Percentiles rank a stretch among this genome's conserved stretches.
These are phyloP conservation scores for Paramormyrops hopkinsi DNA, from an alignment of 2,797 vertebrate species.

Conservation along the genomic window DNA sequence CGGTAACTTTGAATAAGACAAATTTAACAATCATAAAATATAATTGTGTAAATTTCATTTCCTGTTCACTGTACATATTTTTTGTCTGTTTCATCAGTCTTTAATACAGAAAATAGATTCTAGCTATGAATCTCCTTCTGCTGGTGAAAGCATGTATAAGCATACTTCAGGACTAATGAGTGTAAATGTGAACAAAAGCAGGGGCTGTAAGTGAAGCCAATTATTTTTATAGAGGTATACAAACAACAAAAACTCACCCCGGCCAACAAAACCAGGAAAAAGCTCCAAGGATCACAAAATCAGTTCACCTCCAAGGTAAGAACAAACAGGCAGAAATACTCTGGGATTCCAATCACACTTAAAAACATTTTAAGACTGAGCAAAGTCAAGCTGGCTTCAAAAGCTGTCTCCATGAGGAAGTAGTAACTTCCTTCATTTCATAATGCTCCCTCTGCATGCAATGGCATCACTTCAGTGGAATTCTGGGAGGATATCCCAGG, in stretches of 20 bases:
- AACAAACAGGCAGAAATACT: background rate
- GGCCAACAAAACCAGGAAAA: background rate
- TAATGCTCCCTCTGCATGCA: background rate
- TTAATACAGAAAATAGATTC: background rate
- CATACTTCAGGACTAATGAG: background rate
- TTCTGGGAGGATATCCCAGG: background rate
- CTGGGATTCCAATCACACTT: background rate
- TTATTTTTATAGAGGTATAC: background rate
- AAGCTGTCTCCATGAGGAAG: background rate
- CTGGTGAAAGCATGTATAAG: background rate
- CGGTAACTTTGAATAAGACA: background rate
- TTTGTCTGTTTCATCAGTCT: background rate
- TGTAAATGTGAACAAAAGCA: background rate
- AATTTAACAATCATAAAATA: background rate
- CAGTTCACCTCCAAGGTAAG: background rate
- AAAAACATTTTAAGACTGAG: background rate
- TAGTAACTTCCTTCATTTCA: background rate
- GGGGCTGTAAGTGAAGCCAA: background rate
- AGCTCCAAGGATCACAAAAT: background rate
- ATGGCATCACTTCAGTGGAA: background rate
- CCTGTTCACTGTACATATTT: background rate
- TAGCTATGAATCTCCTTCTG: background rate
- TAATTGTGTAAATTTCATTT: background rate
- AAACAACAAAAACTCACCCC: background rate
- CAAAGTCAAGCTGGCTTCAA: background rate